A percentile compares a stretch with the other conserved stretches of the same genome.
Conservation (phyloP, 1,140 invertebrate genomes). For the Psix sp. region DNA sequence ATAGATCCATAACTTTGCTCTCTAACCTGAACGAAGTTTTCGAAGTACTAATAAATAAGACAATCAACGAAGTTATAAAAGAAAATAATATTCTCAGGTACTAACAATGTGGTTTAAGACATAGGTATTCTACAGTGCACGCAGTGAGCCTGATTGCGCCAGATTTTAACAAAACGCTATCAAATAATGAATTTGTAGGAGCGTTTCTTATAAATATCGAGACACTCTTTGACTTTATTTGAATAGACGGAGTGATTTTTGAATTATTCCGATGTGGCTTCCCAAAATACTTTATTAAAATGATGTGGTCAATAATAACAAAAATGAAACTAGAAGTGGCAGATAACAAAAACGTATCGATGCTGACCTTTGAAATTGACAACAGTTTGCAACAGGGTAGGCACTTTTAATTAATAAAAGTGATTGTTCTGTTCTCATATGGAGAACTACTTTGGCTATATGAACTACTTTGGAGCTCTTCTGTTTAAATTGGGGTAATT, state of each 20-base stretch:
- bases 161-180: conserved; percentile 12
- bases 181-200: conserved; percentile 3
- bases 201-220: conserved; percentile 25
- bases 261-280: conserved; percentile 1
- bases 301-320: conserved; percentile 9
- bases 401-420: no score
- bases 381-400: conserved; percentile 34
- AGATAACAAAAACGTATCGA: neutral
- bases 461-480: no score
- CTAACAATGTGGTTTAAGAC: conserved; percentile 44
- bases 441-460: no score
- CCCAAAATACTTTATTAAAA: conserved; percentile 12
- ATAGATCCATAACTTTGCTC: conserved; percentile 40
- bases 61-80: neutral
- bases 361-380: neutral
- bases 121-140: conserved; percentile 26
- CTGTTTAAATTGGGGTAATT: no score
- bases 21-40: conserved; percentile 35
- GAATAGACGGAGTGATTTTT: conserved; percentile 1
- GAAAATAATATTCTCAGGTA: conserved; percentile 32
- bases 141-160: conserved; percentile 20
- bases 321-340: conserved; percentile 4
- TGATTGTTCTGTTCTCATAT: no score
- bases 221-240: conserved; percentile 9
- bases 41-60: conserved; percentile 17